Evolutionary conservation across 30 jellyfish, hydroid and myxozoan genomes (phyloP), one percentile per base, ranked within the genome.

Genomic region (Rhopilema esculentum): DNA sequence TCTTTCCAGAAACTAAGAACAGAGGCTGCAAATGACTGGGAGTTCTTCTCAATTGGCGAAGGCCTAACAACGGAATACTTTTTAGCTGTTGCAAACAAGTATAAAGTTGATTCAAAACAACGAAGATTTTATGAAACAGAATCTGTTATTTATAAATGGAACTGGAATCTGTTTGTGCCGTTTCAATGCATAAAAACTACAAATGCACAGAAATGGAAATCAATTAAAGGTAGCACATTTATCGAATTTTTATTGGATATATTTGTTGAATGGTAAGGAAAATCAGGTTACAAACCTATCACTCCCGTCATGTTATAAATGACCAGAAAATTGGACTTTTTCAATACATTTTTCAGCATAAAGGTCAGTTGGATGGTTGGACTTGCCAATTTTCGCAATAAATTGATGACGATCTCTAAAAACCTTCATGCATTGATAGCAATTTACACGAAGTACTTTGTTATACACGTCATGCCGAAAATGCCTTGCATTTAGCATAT

Each of bases 161-260:
- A 91, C 77, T 95, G 99, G 99, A 95, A 95, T 49, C 27, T 86
- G 49, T 95, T 95, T 75, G 97, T 95, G 30, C 99, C 99, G 16
- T 95, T 95, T 66, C 99, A 95, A 77, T 95, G 98, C 68, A 62
- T 95, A 52, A 81, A 76, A 48, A 77, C 95, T 2, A 63, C 61
- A 29, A 97, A 95, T 16, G 99, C 99, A 8, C 28, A 21, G 21
- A 95, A 95, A 62, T 95, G 97, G 97, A 90, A 95, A 27, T 95
- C 97, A 27, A 76, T 86, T 24, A 70, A 72, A 81, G 99, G 99
- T 95, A 83, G 27, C 68, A 0, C 40, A 30, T 30, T 17, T n/a
- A 17, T 23, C 26, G 49, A 69, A 2, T 69, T 24, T 29, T 6
- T 69, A 8, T 6, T 52, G 49, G 26, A 7, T 22, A 0, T 40